Evolutionary conservation across 2,888 invertebrate species (phyloP), one percentile per base, ranked within the genome.

Genomic region (Zootermopsis nevadensis): DNA sequence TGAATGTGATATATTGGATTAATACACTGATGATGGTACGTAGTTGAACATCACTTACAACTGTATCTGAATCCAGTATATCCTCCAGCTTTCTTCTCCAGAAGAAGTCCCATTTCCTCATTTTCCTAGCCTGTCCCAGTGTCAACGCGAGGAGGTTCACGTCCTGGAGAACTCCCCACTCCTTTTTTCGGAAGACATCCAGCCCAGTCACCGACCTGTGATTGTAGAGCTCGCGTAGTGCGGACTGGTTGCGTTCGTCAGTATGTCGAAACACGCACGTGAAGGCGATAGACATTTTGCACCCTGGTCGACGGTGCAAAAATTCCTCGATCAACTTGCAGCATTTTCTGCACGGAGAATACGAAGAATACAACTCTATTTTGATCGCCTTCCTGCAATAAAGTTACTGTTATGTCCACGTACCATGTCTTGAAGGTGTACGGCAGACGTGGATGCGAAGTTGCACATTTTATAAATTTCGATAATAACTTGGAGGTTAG

Each of bases 211-310:
- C 69, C 6, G 27, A 31, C 15, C 8, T 33, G 31, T 31, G 19
- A 2, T 15, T 0, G 69, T 22, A 3, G 19, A 69, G 31, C 19
- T 1, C 35, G 10, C 35, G 10, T 6, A 69, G 33, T 22, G 69
- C 69, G 31, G 19, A 33, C 2, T 24, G 27, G 19, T 69, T 12
- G 4, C 33, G 31, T 7, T 69, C 33, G 31, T 33, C 35, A 1
- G 0, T 0, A 22, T 69, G 1, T 22, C 33, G 33, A 22, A 33
- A 69, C 33, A 69, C 69, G 22, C 69, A 69, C 6, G 31, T 69
- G 69, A 69, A 69, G 27, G 69, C 69, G 69, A 69, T 69, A 33
- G 27, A 31, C 19, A 69, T 31, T 69, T 69, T 22, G 31, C 69
- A 69, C 69, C 69, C 10, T 4, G 69, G 69, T 7, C 69, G 69